A percentile compares a stretch with the other conserved stretches of the same genome.
phyloP scores from a whole-genome alignment of 2,797 vertebrate genomes.

The Chaenodraco wilsoni region DNA sequence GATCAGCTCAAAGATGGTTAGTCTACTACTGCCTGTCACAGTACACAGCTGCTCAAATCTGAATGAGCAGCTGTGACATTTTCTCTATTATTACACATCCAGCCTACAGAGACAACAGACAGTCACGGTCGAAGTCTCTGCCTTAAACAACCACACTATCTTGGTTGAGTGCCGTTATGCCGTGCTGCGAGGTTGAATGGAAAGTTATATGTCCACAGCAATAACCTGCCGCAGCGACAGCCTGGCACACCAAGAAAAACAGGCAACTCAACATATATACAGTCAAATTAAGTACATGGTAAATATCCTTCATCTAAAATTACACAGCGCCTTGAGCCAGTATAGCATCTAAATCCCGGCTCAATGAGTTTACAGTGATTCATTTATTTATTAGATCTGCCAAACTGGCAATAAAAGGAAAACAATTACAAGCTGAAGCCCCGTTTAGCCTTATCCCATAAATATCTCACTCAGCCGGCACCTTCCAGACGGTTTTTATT shows the following conservation, averaged over 20 bases:
- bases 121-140: not conserved
- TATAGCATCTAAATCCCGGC: not conserved
- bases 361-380: not conserved
- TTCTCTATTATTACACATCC: constrained; percentile 8
- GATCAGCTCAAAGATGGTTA: not conserved
- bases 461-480: not conserved
- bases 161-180: not conserved
- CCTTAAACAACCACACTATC: not conserved
- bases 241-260: not conserved
- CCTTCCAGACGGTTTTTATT: not conserved
- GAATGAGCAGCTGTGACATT: not conserved
- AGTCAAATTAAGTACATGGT: not conserved
- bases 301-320: constrained; percentile 8
- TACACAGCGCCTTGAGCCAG: not conserved
- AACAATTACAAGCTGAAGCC: constrained; percentile 1
- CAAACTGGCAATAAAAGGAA: constrained; percentile 1
- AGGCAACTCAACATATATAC: not conserved
- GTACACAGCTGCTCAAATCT: not conserved
- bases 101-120: not conserved
- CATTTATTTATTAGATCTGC: not conserved
- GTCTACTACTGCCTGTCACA: not conserved
- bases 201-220: not conserved
- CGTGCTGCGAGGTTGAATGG: not conserved
- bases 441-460: not conserved
- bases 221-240: not conserved